Percentiles rank a stretch among this genome's conserved stretches.
Conservation (phyloP, 2,888 invertebrate genomes). For the Melinaea menophilus region DNA sequence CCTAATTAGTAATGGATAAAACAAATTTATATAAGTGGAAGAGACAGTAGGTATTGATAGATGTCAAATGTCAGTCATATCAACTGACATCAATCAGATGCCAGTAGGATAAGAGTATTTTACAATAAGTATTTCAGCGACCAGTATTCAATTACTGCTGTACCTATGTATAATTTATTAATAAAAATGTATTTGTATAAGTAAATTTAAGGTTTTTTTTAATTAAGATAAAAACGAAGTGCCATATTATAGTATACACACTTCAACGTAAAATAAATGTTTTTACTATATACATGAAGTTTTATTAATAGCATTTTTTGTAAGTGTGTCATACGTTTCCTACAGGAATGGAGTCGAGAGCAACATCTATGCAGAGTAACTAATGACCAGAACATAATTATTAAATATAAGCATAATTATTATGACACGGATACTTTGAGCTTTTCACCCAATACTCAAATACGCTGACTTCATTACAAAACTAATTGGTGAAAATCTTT, state of each 20-base stretch:
- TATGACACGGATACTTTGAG: too few relatives aligned
- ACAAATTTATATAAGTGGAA: too few relatives aligned
- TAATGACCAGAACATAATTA: too few relatives aligned
- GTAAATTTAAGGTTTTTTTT: constrained; percentile 29
- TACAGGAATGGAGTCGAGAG: too few relatives aligned
- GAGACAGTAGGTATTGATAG: background rate
- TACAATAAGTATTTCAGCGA: background rate
- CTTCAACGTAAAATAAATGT: constrained; percentile 40
- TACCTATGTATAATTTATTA: constrained; percentile 1
- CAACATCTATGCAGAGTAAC: too few relatives aligned
- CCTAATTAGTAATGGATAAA: too few relatives aligned
- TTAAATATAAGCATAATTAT: too few relatives aligned
- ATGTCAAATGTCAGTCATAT: background rate
- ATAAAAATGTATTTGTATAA: constrained; percentile 31
- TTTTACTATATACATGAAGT: constrained; percentile 18
- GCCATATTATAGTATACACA: constrained; percentile 58
- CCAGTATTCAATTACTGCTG: constrained; percentile 6
- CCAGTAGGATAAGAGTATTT: background rate
- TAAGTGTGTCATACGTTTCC: background rate
- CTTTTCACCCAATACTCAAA: too few relatives aligned
- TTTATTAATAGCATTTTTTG: constrained; percentile 8
- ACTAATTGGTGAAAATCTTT: too few relatives aligned
- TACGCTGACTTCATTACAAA: too few relatives aligned
- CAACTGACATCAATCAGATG: background rate
- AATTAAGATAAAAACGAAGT: constrained; percentile 53